Percentiles rank a stretch among this genome's conserved stretches.
phyloP scores from a whole-genome alignment of 2,888 invertebrate genomes.

The Pantelozetes paolii region DNA sequence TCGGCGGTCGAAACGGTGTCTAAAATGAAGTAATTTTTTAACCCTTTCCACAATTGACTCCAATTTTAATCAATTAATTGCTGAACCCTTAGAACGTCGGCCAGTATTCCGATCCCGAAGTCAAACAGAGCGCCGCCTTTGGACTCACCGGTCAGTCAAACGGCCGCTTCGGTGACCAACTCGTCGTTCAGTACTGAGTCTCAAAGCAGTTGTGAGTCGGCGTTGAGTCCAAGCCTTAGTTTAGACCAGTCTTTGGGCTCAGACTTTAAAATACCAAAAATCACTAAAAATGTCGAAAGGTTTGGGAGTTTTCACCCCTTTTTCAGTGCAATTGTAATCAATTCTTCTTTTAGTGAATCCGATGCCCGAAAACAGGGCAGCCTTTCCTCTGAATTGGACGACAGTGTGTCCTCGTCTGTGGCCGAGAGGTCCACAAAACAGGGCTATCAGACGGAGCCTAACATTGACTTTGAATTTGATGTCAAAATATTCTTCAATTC shows the following conservation, averaged over 20 bases:
- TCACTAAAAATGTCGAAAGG: not conserved
- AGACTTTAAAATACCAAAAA: constrained; percentile 23
- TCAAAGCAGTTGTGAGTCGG: constrained; percentile 26
- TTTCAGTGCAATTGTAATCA: not conserved
- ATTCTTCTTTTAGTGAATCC: not conserved
- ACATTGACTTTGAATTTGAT: constrained; percentile 90
- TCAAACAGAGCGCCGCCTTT: not conserved
- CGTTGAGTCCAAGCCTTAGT: not conserved
- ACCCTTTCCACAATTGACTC: not conserved
- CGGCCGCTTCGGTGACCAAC: not conserved
- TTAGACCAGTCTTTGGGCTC: constrained; percentile 10
- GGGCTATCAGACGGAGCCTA: constrained; percentile 63
- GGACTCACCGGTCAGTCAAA: constrained; percentile 8
- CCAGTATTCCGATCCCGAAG: constrained; percentile 30
- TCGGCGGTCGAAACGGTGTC: not conserved
- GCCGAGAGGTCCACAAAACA: constrained; percentile 42
- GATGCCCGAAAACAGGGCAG: constrained; percentile 16
- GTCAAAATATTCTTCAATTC: constrained; percentile 94
- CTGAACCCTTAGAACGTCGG: constrained; percentile 3
- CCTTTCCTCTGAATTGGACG: constrained; percentile 10
- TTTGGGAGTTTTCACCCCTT: not conserved
- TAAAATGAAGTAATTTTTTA: constrained; percentile 17
- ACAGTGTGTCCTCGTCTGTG: not conserved
- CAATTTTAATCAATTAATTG: not conserved
- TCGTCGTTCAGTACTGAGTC: constrained; percentile 8